Evolutionary conservation across 1,140 invertebrate species (phyloP).

Genomic region (Odontomachus brunneus): DNA sequence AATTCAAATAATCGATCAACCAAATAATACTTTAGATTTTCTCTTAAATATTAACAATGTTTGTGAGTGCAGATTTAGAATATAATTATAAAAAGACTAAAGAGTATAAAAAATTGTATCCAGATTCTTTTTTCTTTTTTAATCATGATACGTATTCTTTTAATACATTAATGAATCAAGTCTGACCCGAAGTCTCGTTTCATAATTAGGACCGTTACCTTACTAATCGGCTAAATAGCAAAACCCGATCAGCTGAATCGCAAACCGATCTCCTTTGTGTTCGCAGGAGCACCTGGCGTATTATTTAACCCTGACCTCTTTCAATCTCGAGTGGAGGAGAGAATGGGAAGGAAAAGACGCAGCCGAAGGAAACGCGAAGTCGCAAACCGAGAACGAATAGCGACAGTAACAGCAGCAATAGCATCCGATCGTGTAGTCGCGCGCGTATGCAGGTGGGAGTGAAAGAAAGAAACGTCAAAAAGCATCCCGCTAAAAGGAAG

Average conservation of each 20-base stretch:
- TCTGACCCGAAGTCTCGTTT: too few relatives aligned
- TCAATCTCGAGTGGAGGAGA: constrained; percentile 36
- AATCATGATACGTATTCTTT: too few relatives aligned
- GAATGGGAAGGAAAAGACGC: constrained; percentile 61
- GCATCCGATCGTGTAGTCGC: neutral
- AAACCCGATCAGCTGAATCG: neutral
- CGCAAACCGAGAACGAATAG: constrained; percentile 9
- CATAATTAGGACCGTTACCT: too few relatives aligned
- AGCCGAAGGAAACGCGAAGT: constrained; percentile 55
- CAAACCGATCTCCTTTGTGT: constrained; percentile 48
- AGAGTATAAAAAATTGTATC: too few relatives aligned
- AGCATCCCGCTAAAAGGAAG: neutral
- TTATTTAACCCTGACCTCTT: constrained; percentile 40
- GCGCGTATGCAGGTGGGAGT: constrained; percentile 8
- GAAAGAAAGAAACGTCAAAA: constrained; percentile 46
- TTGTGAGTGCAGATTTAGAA: too few relatives aligned
- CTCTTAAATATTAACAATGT: too few relatives aligned
- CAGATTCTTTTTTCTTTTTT: too few relatives aligned
- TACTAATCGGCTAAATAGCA: neutral
- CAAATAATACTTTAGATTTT: too few relatives aligned
- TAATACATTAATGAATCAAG: too few relatives aligned
- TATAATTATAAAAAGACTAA: too few relatives aligned
- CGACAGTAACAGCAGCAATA: neutral
- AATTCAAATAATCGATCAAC: too few relatives aligned
- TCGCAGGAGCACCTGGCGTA: constrained; percentile 52